Evolutionary conservation across 2,797 vertebrate genomes (phyloP).

Genomic region (Arnoldichthys spilopterus): DNA sequence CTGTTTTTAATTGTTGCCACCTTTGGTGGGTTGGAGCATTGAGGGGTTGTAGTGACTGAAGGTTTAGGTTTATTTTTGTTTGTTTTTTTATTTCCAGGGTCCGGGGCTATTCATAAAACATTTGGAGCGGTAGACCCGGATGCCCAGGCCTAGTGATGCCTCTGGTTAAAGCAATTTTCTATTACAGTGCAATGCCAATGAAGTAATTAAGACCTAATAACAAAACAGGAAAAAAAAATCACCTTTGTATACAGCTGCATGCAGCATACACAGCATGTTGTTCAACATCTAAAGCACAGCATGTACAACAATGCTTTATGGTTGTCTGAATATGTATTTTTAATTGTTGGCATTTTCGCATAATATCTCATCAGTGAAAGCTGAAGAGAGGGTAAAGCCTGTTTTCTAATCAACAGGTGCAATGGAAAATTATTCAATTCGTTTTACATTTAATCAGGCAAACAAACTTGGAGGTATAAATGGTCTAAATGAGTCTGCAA

Average conservation of each 20-base stretch:
- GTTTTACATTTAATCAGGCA: constrained; percentile 27
- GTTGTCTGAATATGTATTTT: constrained; percentile 19
- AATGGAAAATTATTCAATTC: constrained; percentile 25
- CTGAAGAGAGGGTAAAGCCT: background rate
- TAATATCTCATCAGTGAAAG: constrained; percentile 4
- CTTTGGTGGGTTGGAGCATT: no score
- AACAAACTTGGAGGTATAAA: constrained; percentile 1
- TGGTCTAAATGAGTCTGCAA: constrained; percentile 14
- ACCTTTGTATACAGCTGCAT: background rate
- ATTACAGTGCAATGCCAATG: no score
- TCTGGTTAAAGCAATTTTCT: no score
- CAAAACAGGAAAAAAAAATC: no score
- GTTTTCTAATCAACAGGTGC: background rate
- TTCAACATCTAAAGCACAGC: constrained; percentile 29
- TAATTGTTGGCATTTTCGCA: constrained; percentile 45
- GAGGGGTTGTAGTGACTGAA: no score
- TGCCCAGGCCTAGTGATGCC: no score
- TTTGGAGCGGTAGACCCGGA: no score
- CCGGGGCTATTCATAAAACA: no score
- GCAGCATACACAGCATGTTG: constrained; percentile 38
- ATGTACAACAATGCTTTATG: constrained; percentile 37
- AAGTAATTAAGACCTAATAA: no score
- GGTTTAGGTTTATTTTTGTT: no score
- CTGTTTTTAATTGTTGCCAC: no score
- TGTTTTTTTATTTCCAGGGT: no score